Evolutionary conservation across 2,888 invertebrate genomes (phyloP), one percentile per base, ranked within the genome.

Genomic region (Trachelus troglodyta): DNA sequence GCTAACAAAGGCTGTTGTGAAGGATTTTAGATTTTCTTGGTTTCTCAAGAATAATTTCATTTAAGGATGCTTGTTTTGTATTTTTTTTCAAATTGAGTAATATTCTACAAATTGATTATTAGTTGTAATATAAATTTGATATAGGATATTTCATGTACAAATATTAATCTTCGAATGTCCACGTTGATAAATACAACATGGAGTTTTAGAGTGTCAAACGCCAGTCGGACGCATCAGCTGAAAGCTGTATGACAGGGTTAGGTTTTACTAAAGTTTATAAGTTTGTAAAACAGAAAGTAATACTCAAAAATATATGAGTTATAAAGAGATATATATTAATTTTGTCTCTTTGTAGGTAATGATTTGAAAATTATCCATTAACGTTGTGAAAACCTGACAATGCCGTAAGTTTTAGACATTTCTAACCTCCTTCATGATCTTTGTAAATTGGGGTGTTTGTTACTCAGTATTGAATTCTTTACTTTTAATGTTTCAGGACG

Each of bases 401-500:
- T 56, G 56, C 56, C 56, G 56, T 56, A 56, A 23, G 56, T 23
- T 56, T 56, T 23, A 0, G 1, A 15, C 23, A 56, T 4, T 2
- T 23, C 56, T 56, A 56, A 56, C 56, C 56, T 56, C 6, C 2
- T 0, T 56, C 56, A 0, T 56, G 9, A 23, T 40, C 23, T 40
- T 56, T 56, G 56, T 23, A 23, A 15, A 6, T 56, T 56, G 2
- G 23, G 9, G 9, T 15, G 1, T 56, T 23, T 56, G 6, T 56
- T 23, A 56, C 23, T 56, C 23, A 23, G 71, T 34, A 30, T 33
- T 77, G 73, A 76, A 80, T 69, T 56, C 68, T 78, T 34, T 9
- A 9, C 9, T 73, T 15, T 56, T 34, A 69, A 68, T 69, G 11
- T 81, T 79, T 82, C 81, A 75, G 78, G 81, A 93, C 95, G 94